Percentiles rank a stretch among this genome's conserved stretches.
Conservation (phyloP, 2,797 vertebrate genomes). For the Cetoscarus ocellatus region DNA sequence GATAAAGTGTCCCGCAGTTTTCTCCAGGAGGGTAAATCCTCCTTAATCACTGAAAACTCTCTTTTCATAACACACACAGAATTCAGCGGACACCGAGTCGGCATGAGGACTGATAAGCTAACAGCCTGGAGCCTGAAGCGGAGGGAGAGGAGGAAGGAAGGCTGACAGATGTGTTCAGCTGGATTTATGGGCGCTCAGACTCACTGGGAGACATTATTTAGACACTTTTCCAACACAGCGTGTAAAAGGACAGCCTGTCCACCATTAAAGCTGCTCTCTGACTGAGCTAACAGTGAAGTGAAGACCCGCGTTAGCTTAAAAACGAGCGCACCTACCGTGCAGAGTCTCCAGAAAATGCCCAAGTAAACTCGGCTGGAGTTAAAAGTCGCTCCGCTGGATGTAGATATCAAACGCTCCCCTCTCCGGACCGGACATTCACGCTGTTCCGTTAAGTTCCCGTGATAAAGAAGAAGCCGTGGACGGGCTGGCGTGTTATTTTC, state of each 20-base stretch:
- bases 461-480: background rate
- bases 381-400: slow-evolving; percentile 52
- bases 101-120: background rate
- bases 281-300: background rate
- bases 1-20: background rate
- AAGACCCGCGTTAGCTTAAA: background rate
- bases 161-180: slow-evolving; percentile 61
- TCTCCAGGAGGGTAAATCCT: background rate
- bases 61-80: background rate
- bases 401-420: slow-evolving; percentile 19
- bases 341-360: slow-evolving; percentile 55
- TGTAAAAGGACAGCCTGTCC: background rate
- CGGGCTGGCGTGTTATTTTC: background rate
- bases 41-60: background rate
- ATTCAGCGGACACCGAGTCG: background rate
- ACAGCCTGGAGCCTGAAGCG: slow-evolving; percentile 3
- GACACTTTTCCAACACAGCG: background rate
- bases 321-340: slow-evolving; percentile 71
- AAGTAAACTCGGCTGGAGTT: slow-evolving; percentile 49
- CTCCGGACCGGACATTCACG: slow-evolving; percentile 17
- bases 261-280: background rate
- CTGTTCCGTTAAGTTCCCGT: background rate
- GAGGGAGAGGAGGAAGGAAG: background rate
- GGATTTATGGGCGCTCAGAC: slow-evolving; percentile 17
- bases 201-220: background rate